Evolutionary conservation across 2,888 invertebrate species (phyloP).

Genomic region (Catocala sponsa): DNA sequence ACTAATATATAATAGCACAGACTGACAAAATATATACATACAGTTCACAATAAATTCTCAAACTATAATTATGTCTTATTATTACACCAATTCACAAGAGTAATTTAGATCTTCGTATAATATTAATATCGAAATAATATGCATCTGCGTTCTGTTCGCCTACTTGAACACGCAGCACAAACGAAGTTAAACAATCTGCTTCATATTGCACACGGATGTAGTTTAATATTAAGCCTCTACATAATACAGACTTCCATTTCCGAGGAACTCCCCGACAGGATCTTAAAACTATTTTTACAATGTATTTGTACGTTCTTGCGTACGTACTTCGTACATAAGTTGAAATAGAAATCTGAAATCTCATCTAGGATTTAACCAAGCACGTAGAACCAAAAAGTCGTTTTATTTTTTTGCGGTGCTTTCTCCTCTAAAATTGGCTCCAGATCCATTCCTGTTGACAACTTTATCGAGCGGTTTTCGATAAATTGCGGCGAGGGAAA

Average conservation of each 20-base stretch:
- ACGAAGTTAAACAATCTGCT: not conserved
- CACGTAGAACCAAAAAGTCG: conserved; percentile 70
- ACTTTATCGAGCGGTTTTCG: conserved; percentile 88
- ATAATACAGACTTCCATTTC: conserved; percentile 27
- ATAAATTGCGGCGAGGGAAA: conserved; percentile 88
- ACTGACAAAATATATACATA: too few species aligned
- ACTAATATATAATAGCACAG: too few species aligned
- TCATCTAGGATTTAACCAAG: conserved; percentile 60
- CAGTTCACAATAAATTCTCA: too few species aligned
- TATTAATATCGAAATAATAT: too few species aligned
- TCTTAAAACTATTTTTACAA: conserved; percentile 28
- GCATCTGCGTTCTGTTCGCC: not conserved
- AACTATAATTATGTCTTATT: too few species aligned
- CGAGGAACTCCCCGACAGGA: conserved; percentile 22
- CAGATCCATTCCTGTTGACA: conserved; percentile 87
- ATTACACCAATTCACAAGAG: too few species aligned
- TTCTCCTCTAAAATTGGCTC: conserved; percentile 84
- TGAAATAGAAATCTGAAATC: conserved; percentile 46
- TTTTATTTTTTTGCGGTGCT: conserved; percentile 74
- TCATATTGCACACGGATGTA: not conserved
- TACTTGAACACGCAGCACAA: not conserved
- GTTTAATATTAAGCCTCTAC: conserved; percentile 4
- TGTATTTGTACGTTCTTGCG: conserved; percentile 29
- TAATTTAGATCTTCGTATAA: too few species aligned
- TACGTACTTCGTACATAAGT: conserved; percentile 17